phyloP scores from a whole-genome alignment of 2,113 vertebrate species.

The Peromyscus californicus region DNA sequence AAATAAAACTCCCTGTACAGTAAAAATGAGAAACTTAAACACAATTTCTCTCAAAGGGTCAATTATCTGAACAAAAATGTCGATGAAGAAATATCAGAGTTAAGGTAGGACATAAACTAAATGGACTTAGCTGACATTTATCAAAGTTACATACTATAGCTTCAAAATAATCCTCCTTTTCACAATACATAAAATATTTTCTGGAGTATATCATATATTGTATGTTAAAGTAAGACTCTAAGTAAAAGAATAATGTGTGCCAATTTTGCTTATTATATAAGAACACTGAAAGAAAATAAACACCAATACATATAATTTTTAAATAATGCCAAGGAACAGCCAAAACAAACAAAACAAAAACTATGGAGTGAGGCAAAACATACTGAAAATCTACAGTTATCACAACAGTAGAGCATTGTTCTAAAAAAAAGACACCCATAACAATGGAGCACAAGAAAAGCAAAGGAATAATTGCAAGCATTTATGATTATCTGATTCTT shows the following conservation, averaged over 20 bases:
- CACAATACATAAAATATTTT: not conserved
- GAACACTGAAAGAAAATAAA: not conserved
- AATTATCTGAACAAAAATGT: not conserved
- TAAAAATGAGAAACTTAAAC: not conserved
- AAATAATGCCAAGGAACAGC: not conserved
- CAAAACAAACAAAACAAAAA: not conserved
- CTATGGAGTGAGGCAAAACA: not conserved
- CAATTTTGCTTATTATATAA: not conserved
- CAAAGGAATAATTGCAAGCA: not conserved
- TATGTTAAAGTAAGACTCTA: not conserved
- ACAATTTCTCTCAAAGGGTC: not conserved
- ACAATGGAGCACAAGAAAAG: not conserved
- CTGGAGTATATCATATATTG: too few species aligned
- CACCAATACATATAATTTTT: not conserved
- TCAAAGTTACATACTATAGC: not conserved
- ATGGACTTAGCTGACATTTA: not conserved
- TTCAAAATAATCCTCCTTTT: not conserved
- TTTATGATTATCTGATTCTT: not conserved
- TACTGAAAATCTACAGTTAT: not conserved
- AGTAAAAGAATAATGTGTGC: too few species aligned
- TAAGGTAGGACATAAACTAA: not conserved
- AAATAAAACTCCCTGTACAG: not conserved
- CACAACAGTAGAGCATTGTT: not conserved
- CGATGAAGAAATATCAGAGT: not conserved
- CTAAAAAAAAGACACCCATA: too few species aligned